Percentiles rank a stretch among this genome's conserved stretches.
Conservation (phyloP, 1,140 invertebrate species). For the Brachionus manjavacas region DNA sequence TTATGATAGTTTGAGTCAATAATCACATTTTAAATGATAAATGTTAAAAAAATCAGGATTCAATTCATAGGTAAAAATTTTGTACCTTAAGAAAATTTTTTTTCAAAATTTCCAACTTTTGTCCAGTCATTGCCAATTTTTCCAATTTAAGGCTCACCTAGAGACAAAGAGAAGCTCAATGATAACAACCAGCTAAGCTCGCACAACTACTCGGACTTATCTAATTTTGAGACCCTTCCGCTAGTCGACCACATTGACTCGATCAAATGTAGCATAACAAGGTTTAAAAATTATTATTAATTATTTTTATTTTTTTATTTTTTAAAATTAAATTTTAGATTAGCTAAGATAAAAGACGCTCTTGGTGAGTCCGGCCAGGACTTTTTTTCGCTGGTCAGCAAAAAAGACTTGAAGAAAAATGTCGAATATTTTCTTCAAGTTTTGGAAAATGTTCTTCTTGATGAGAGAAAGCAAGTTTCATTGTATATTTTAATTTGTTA, state of each 20-base stretch:
- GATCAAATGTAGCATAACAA: conserved; percentile 37
- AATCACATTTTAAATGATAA: conserved; percentile 33
- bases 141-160: neutral
- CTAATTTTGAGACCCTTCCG: conserved; percentile 26
- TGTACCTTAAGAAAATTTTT: neutral
- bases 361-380: neutral
- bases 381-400: conserved; percentile 17
- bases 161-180: conserved; percentile 1
- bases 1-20: neutral
- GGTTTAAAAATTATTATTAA: neutral
- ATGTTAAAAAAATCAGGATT: conserved; percentile 42
- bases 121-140: neutral
- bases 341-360: conserved; percentile 27
- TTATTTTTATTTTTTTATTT: too few species aligned
- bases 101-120: neutral
- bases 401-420: conserved; percentile 38
- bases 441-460: conserved; percentile 31
- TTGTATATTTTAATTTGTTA: conserved; percentile 39
- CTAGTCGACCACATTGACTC: conserved; percentile 29
- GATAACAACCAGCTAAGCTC: conserved; percentile 19
- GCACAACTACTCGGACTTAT: conserved; percentile 32
- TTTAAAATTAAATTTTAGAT: conserved; percentile 20
- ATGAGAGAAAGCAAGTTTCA: conserved; percentile 43
- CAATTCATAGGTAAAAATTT: conserved; percentile 32
- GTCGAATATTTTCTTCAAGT: conserved; percentile 36